Conservation (phyloP, 1,140 invertebrate species). For the Heliconius hermathena region DNA sequence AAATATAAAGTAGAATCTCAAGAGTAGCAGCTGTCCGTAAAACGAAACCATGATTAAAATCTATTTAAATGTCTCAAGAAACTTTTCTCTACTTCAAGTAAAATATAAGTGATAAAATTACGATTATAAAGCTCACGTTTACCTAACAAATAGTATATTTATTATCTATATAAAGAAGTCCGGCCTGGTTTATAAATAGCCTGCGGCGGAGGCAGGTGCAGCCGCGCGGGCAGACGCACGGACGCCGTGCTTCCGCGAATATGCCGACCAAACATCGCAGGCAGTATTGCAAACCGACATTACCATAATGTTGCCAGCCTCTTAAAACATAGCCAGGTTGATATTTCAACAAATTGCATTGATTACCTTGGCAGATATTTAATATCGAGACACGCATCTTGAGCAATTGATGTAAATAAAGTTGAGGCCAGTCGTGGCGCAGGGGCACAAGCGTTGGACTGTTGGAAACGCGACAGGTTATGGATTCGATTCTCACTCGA, state of each 20-base stretch:
- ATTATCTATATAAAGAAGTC: constrained; percentile 64
- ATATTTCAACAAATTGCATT: constrained; percentile 46
- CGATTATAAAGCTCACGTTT: constrained; percentile 35
- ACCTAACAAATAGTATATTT: constrained; percentile 39
- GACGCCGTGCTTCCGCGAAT: constrained; percentile 76
- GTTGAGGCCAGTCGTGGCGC: no score
- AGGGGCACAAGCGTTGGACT: no score
- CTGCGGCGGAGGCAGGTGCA: constrained; percentile 65
- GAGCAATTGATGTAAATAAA: constrained; percentile 44
- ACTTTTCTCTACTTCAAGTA: constrained; percentile 4
- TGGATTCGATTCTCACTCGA: no score
- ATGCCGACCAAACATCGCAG: constrained; percentile 43
- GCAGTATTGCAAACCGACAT: constrained; percentile 38
- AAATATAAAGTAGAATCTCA: no score
- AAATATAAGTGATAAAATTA: constrained; percentile 30
- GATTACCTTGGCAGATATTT: constrained; percentile 47
- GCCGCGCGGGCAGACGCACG: constrained; percentile 62
- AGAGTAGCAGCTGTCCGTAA: background rate
- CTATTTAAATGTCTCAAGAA: constrained; percentile 26
- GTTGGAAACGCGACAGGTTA: no score
- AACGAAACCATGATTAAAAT: background rate
- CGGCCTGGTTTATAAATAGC: constrained; percentile 77
- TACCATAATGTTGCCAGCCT: constrained; percentile 34
- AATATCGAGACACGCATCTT: constrained; percentile 41
- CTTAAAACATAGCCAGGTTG: constrained; percentile 44